These are phyloP conservation scores for Montipora capitata DNA, from an alignment of 92 coral and sea anemone species.

Conservation along the genomic window DNA sequence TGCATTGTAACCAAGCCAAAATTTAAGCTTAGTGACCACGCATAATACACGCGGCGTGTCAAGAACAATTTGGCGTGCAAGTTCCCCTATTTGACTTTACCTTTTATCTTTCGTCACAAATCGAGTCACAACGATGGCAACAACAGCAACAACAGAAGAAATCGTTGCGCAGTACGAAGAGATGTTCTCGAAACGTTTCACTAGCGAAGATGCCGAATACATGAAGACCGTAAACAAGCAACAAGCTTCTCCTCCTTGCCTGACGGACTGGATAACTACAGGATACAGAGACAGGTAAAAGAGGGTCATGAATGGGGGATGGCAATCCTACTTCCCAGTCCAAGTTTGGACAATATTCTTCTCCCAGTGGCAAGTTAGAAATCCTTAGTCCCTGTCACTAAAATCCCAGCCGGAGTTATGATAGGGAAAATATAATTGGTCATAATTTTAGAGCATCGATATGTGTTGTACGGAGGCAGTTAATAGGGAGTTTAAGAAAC, in stretches of 20 bases:
- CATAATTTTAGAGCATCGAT: too few species aligned
- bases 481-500: too few species aligned
- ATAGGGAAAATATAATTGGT: too few species aligned
- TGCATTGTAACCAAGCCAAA: too few species aligned
- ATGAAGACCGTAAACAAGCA: constrained; percentile 86
- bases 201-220: constrained; percentile 89
- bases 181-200: constrained; percentile 91
- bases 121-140: constrained; percentile 66
- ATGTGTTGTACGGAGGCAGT: too few species aligned
- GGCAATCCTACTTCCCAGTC: too few species aligned
- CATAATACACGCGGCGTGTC: too few species aligned
- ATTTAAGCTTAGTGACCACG: background rate
- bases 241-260: constrained; percentile 88
- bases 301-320: too few species aligned
- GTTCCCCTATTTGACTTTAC: background rate
- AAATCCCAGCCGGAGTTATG: too few species aligned
- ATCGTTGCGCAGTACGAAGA: constrained; percentile 86
- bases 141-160: constrained; percentile 86
- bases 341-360: too few species aligned
- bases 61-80: background rate
- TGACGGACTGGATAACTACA: constrained; percentile 84
- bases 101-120: background rate
- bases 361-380: too few species aligned
- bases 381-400: too few species aligned
- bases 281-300: constrained; percentile 83